These are phyloP conservation scores for Athalia rosae DNA, from an alignment of 2,888 invertebrate genomes.

Conservation along the genomic window DNA sequence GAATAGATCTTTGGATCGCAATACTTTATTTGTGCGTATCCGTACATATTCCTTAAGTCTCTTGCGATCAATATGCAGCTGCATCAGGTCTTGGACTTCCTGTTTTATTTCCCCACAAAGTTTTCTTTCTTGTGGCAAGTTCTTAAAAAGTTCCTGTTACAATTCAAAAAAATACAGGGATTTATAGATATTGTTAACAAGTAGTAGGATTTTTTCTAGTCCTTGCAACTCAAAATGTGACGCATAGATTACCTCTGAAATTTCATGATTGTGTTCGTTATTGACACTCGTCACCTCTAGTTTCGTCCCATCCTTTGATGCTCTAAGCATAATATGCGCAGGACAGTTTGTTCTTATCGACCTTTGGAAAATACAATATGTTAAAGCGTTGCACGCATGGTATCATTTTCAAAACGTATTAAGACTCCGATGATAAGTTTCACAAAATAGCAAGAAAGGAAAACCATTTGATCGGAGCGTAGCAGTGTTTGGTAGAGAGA, in stretches of 20 bases:
- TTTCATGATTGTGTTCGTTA: constrained; percentile 73
- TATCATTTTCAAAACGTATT: not conserved
- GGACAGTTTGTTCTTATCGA: constrained; percentile 73
- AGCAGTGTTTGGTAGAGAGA: too few relatives aligned
- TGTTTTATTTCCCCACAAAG: constrained; percentile 69
- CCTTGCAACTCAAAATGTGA: constrained; percentile 1
- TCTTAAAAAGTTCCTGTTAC: constrained; percentile 67
- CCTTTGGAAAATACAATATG: constrained; percentile 52
- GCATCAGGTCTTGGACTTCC: constrained; percentile 70
- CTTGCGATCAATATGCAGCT: constrained; percentile 69
- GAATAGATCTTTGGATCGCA: constrained; percentile 70
- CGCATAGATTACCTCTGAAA: constrained; percentile 65
- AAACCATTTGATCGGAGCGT: too few relatives aligned
- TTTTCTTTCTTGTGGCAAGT: constrained; percentile 70
- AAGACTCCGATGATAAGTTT: not conserved
- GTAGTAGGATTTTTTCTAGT: not conserved
- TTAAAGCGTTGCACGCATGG: not conserved
- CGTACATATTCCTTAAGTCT: constrained; percentile 69
- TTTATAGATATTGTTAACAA: not conserved
- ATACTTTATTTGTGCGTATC: constrained; percentile 67
- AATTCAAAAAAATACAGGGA: not conserved
- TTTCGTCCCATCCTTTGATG: constrained; percentile 72
- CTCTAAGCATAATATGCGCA: constrained; percentile 72
- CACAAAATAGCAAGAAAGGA: not conserved
- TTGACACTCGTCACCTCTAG: constrained; percentile 74